Conservation (phyloP, 2,797 vertebrate species). For the Tinamus major region DNA sequence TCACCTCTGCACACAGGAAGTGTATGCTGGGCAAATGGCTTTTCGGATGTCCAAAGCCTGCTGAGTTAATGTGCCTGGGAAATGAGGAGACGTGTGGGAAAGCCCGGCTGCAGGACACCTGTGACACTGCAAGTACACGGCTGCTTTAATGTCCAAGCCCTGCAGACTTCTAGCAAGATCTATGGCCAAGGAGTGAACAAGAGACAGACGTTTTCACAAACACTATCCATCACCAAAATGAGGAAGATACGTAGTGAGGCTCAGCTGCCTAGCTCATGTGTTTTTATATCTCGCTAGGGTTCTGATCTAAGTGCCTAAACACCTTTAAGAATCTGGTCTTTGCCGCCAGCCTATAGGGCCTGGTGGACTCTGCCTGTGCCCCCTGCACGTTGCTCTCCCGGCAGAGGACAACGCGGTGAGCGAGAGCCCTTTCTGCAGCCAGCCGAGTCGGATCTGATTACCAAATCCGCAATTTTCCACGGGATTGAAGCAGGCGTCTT, state of each 20-base stretch:
- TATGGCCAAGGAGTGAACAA: not conserved
- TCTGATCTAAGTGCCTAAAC: not conserved
- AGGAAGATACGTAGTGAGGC: accelerated
- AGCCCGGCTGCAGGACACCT: not conserved
- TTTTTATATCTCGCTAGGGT: not conserved
- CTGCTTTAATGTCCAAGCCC: not conserved
- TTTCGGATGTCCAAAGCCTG: not conserved
- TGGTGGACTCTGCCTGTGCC: not conserved
- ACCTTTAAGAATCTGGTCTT: not conserved
- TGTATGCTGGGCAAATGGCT: not conserved
- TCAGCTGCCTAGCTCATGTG: not conserved
- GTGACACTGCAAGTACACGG: not conserved
- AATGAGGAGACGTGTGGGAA: not conserved
- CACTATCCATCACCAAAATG: accelerated
- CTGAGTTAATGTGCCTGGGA: not conserved
- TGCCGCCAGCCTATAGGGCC: accelerated
- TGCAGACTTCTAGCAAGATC: not conserved
- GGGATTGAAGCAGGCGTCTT: not conserved
- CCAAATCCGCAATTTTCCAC: slow-evolving; percentile 2
- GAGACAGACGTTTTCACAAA: not conserved
- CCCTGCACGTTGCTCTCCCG: slow-evolving; percentile 1
- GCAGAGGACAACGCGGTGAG: not conserved
- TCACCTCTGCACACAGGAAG: not conserved
- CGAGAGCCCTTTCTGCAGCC: slow-evolving; percentile 1
- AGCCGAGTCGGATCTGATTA: slow-evolving; percentile 46